phyloP scores from a whole-genome alignment of 2,797 vertebrate species.

The Arctocebus calabarensis region DNA sequence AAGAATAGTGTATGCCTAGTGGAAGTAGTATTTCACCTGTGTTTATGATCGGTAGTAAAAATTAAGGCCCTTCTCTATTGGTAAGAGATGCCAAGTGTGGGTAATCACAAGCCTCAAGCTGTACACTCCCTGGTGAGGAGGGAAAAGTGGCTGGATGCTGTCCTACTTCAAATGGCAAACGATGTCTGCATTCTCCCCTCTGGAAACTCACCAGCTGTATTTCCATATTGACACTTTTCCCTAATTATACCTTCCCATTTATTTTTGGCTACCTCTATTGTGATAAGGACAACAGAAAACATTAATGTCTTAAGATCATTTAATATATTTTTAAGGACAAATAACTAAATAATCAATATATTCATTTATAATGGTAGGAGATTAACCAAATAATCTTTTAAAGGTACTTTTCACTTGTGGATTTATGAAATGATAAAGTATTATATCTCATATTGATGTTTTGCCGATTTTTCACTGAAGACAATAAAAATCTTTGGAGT shows the following conservation, averaged over 20 bases:
- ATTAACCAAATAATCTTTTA: constrained; percentile 70
- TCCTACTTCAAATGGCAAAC: constrained; percentile 77
- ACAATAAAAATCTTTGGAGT: constrained; percentile 73
- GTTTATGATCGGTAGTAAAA: constrained; percentile 9
- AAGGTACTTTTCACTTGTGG: constrained; percentile 36
- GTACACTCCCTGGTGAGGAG: constrained; percentile 63
- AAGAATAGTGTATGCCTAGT: constrained; percentile 23
- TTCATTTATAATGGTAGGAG: constrained; percentile 49
- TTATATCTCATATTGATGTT: constrained; percentile 64
- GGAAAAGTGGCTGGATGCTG: constrained; percentile 70
- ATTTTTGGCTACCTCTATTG: constrained; percentile 80
- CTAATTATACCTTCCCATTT: constrained; percentile 74
- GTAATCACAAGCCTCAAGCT: constrained; percentile 61
- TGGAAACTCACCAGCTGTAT: constrained; percentile 78
- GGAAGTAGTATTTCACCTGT: constrained; percentile 13
- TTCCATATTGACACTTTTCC: constrained; percentile 80
- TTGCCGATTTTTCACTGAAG: constrained; percentile 67
- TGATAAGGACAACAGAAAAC: constrained; percentile 74
- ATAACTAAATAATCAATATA: constrained; percentile 61
- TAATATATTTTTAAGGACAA: constrained; percentile 55
- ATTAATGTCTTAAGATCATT: constrained; percentile 57
- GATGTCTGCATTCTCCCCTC: constrained; percentile 66
- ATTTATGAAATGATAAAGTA: constrained; percentile 57
- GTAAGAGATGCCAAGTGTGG: constrained; percentile 54
- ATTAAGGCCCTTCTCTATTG: constrained; percentile 47